Conservation (phyloP, 2,113 vertebrate genomes). For the Centropus bengalensis region DNA sequence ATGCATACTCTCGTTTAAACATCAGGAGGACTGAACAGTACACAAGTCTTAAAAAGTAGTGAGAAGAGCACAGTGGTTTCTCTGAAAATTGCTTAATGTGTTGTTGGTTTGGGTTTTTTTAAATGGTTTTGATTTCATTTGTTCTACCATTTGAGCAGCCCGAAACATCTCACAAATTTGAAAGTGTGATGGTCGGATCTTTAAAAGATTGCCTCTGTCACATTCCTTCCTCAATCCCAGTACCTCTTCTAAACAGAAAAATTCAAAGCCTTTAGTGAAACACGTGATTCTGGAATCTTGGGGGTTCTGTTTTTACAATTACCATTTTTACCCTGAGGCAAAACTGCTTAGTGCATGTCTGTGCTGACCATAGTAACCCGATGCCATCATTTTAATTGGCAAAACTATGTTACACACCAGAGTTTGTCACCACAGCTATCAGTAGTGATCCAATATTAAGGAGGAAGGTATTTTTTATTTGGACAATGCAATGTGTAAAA, state of each 20-base stretch:
- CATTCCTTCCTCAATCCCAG: not conserved
- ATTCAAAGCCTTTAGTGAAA: not conserved
- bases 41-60: not conserved
- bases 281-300: not conserved
- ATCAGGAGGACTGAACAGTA: not conserved
- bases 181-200: not conserved
- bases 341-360: not conserved
- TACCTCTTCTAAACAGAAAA: not conserved
- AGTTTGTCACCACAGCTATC: not conserved
- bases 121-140: not conserved
- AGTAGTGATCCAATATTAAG: not conserved
- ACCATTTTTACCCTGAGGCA: not conserved
- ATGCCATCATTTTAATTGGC: not conserved
- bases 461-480: not conserved
- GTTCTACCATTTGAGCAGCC: not conserved
- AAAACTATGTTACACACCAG: not conserved
- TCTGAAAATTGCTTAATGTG: not conserved
- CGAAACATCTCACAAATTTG: not conserved
- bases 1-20: not conserved
- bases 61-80: not conserved
- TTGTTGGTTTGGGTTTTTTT: not conserved
- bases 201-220: rapidly evolving
- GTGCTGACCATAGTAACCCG: not conserved
- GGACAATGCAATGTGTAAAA: not conserved
- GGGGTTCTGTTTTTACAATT: not conserved